Evolutionary conservation across 2,888 invertebrate genomes (phyloP).

Genomic region (Brachypterus glaber): DNA sequence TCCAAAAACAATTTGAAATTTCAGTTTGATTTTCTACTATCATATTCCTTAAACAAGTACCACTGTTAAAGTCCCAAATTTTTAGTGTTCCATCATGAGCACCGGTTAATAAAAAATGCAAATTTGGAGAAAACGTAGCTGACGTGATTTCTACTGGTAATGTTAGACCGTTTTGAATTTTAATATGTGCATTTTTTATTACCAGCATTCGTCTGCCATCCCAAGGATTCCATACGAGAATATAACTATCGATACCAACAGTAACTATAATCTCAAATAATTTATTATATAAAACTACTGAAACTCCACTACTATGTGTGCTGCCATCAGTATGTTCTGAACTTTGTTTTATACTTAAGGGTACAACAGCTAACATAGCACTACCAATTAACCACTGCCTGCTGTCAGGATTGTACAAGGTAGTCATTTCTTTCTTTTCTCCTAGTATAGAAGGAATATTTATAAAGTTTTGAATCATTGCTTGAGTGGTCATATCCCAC

Average conservation of each 20-base stretch:
- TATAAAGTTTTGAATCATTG: slow-evolving; percentile 61
- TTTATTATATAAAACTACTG: slow-evolving; percentile 66
- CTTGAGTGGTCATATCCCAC: slow-evolving; percentile 61
- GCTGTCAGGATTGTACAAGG: slow-evolving; percentile 53
- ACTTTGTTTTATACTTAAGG: slow-evolving; percentile 56
- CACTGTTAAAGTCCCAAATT: slow-evolving; percentile 80
- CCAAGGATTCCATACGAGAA: slow-evolving; percentile 74
- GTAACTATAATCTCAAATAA: slow-evolving; percentile 59
- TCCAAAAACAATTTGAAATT: slow-evolving; percentile 46
- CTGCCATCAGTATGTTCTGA: slow-evolving; percentile 62
- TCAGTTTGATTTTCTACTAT: slow-evolving; percentile 36
- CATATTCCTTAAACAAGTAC: slow-evolving; percentile 58
- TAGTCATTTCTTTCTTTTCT: slow-evolving; percentile 47
- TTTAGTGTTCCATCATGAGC: slow-evolving; percentile 69
- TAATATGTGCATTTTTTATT: slow-evolving; percentile 61
- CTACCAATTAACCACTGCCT: slow-evolving; percentile 59
- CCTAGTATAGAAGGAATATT: slow-evolving; percentile 50
- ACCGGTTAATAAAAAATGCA: slow-evolving; percentile 49
- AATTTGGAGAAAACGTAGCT: slow-evolving; percentile 60
- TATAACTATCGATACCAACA: slow-evolving; percentile 68
- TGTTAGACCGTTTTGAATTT: slow-evolving; percentile 54
- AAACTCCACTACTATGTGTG: slow-evolving; percentile 50
- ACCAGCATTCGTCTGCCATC: slow-evolving; percentile 59
- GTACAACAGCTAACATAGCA: slow-evolving; percentile 52
- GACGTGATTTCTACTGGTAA: slow-evolving; percentile 65